Evolutionary conservation across 1,140 invertebrate genomes (phyloP).

Genomic region (Caenorhabditis briggsae): DNA sequence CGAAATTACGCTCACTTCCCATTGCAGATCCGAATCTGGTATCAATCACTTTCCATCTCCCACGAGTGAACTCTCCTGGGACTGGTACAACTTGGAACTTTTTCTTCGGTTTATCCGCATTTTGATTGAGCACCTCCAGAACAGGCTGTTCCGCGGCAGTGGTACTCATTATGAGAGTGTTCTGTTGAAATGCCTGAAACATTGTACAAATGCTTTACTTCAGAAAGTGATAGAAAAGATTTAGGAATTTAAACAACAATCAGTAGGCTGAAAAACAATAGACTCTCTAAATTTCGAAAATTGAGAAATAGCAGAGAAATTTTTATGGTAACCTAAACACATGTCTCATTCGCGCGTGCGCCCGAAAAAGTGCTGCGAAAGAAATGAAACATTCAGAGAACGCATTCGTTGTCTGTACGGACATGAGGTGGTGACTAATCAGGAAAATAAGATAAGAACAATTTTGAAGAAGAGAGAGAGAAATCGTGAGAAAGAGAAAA

Average conservation of each 20-base stretch:
- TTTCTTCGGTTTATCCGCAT: slow-evolving; percentile 15
- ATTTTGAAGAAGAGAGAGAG: too few relatives aligned
- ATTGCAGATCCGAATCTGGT: slow-evolving; percentile 41
- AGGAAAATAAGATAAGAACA: neutral
- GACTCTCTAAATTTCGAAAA: too few relatives aligned
- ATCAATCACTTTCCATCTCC: slow-evolving; percentile 69
- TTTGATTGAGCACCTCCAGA: neutral
- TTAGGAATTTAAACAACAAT: too few relatives aligned
- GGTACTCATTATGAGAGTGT: slow-evolving; percentile 25
- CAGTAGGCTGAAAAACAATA: too few relatives aligned
- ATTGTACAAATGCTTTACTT: neutral
- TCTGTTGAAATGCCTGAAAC: slow-evolving; percentile 43
- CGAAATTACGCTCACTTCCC: neutral
- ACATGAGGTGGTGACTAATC: neutral
- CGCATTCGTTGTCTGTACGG: neutral
- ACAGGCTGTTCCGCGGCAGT: neutral
- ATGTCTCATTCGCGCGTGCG: too few relatives aligned
- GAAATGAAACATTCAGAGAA: neutral
- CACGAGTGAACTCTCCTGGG: slow-evolving; percentile 73
- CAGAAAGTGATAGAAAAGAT: neutral
- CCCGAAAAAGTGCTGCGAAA: neutral
- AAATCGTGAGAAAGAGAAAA: too few relatives aligned
- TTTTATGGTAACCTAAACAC: too few relatives aligned
- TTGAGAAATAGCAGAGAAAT: too few relatives aligned
- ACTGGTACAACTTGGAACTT: slow-evolving; percentile 73